phyloP scores from a whole-genome alignment of 2,888 invertebrate species.

The Tenthredo amoena region DNA sequence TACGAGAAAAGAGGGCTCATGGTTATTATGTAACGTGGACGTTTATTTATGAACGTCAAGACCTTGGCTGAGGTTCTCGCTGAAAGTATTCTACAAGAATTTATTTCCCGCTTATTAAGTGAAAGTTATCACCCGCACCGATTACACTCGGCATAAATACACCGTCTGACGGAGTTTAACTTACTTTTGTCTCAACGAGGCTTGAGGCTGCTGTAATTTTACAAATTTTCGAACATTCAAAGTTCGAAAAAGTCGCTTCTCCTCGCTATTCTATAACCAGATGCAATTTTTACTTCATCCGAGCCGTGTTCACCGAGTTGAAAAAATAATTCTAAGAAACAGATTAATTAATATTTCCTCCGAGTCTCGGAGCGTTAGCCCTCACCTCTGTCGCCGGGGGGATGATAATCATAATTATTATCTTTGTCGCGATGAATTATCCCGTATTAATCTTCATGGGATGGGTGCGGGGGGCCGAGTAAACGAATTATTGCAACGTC shows the following conservation, averaged over 20 bases:
- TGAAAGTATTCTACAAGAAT: constrained; percentile 10
- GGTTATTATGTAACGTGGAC: constrained; percentile 11
- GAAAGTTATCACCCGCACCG: constrained; percentile 14
- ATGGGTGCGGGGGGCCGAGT: not conserved
- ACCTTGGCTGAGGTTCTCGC: not conserved
- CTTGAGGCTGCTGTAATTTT: not conserved
- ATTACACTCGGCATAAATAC: constrained; percentile 13
- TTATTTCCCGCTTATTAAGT: constrained; percentile 8
- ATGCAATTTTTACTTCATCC: not conserved
- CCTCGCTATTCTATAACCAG: too few relatives aligned
- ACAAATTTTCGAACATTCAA: not conserved
- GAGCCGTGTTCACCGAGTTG: not conserved
- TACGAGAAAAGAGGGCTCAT: not conserved
- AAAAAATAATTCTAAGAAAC: not conserved
- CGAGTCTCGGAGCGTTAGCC: not conserved
- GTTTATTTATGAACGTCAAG: constrained; percentile 25
- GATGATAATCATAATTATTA: constrained; percentile 15
- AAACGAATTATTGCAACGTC: constrained; percentile 22
- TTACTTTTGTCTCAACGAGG: not conserved
- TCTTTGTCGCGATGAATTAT: constrained; percentile 30
- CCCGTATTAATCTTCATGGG: not conserved
- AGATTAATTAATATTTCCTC: not conserved
- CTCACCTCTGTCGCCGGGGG: not conserved
- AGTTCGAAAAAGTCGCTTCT: not conserved
- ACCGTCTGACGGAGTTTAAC: not conserved